Base-by-base conservation (phyloP, 30 jellyfish, hydroid and myxozoan species). In the Clytia hemisphaerica region DNA sequence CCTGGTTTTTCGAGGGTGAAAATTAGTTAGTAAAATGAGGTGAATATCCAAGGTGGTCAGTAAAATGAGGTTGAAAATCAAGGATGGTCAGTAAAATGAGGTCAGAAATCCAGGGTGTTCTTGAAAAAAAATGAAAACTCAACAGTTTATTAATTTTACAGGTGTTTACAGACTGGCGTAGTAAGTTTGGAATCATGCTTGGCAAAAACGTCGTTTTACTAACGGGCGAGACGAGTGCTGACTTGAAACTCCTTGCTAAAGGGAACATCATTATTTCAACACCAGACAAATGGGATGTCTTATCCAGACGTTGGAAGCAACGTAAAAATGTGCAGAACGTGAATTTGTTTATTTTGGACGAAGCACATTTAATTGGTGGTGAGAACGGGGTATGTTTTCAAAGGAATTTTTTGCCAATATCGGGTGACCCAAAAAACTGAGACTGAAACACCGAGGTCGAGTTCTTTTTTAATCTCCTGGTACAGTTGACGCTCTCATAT, bases 171-270 rank as follows among this genome's bases (percentile, higher is more conserved):
- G 95, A 81, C 38, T 90, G 95, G 95, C 72, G 93, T 30, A 82
- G 85, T 38, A 90, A 82, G 48, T 90, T 80, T 58, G 95, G 94
- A 3, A 78, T 77, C 40, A 83, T 66, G 81, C 81, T 90, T 22
- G 99, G 99, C 15, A 78, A 76, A 61, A 78, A 80, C 37, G 95
- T 90, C 28, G 99, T 82, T 40, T 50, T 90, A 87, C 61, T 90
- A 42, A 90, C 99, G 28, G 99, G 99, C 3, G 99, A 90, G 62
- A 77, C 99, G 3, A 73, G 95, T 42, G 95, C 95, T 16, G 99
- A 90, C 40, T 48, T 90, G 55, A 90, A 90, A 47, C 67, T 90
- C 4, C 77, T 90, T 42, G 94, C 95, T 4, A 86, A 86, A 76
- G 95, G 95, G 0, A 80, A 78, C 83, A 82, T 90, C 31, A 84